Evolutionary conservation across 2,113 vertebrate genomes (phyloP).

Genomic region (Callaeas wilsoni): DNA sequence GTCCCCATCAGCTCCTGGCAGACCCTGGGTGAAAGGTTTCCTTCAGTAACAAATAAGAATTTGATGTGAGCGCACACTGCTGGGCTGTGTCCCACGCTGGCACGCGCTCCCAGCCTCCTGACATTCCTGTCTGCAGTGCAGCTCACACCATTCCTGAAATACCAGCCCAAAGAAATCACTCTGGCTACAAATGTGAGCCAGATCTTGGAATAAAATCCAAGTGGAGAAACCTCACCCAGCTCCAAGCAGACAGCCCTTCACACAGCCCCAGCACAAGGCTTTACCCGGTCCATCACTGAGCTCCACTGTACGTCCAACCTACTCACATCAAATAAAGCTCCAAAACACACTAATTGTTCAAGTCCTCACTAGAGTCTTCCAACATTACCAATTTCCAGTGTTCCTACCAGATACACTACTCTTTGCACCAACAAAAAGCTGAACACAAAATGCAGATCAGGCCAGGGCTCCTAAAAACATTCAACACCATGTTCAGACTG

Average conservation of each 20-base stretch:
- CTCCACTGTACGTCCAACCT: neutral
- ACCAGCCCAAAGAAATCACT: constrained; percentile 1
- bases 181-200: neutral
- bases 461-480: neutral
- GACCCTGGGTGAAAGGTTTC: neutral
- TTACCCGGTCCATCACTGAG: neutral
- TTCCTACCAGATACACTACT: neutral
- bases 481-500: neutral
- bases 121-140: neutral
- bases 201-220: neutral
- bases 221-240: neutral
- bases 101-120: neutral
- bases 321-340: neutral
- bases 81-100: neutral
- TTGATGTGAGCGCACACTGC: neutral
- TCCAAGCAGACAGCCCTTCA: neutral
- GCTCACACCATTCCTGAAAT: constrained; percentile 24
- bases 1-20: neutral
- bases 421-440: neutral
- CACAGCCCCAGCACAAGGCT: neutral
- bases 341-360: neutral
- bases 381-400: neutral
- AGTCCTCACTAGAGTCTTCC: neutral
- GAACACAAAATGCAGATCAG: neutral
- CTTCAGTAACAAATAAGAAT: neutral